Conservation (phyloP, 2,888 invertebrate genomes). For the Xylophagus ater region DNA sequence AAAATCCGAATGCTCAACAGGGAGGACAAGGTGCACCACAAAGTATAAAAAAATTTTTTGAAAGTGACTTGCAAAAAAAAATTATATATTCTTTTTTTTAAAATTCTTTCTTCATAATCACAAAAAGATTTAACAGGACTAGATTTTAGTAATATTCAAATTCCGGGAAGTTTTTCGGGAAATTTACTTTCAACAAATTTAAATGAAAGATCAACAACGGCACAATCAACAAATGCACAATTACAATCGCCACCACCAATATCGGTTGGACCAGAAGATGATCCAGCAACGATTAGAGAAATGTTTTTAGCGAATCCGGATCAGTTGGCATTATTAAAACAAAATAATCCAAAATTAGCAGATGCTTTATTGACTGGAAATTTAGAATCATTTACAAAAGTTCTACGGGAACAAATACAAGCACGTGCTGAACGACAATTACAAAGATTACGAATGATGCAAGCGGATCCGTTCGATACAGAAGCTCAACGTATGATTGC, state of each 20-base stretch:
- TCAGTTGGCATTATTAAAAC: slow-evolving; percentile 78
- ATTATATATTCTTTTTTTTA: background rate
- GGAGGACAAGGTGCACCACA: background rate
- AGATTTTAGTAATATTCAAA: slow-evolving; percentile 79
- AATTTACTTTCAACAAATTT: no score
- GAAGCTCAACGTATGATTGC: slow-evolving; percentile 92
- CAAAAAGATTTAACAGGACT: slow-evolving; percentile 46
- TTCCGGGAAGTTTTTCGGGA: slow-evolving; percentile 48
- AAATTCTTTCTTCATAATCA: background rate
- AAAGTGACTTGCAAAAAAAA: slow-evolving; percentile 9
- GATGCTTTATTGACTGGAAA: slow-evolving; percentile 81
- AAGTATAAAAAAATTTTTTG: slow-evolving; percentile 27
- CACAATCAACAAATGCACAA: background rate
- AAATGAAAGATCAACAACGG: slow-evolving; percentile 24
- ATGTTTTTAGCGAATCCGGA: slow-evolving; percentile 85
- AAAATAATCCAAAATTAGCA: slow-evolving; percentile 85
- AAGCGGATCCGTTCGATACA: slow-evolving; percentile 90
- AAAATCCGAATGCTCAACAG: slow-evolving; percentile 18
- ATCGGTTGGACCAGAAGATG: slow-evolving; percentile 52
- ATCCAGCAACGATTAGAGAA: slow-evolving; percentile 73
- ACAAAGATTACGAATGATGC: slow-evolving; percentile 75
- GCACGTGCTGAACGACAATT: slow-evolving; percentile 73
- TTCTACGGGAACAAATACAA: slow-evolving; percentile 70
- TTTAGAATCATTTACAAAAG: slow-evolving; percentile 65
- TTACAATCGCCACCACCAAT: slow-evolving; percentile 27